Evolutionary conservation across 2,888 invertebrate genomes (phyloP).

Genomic region (Cryptosula pallasiana): DNA sequence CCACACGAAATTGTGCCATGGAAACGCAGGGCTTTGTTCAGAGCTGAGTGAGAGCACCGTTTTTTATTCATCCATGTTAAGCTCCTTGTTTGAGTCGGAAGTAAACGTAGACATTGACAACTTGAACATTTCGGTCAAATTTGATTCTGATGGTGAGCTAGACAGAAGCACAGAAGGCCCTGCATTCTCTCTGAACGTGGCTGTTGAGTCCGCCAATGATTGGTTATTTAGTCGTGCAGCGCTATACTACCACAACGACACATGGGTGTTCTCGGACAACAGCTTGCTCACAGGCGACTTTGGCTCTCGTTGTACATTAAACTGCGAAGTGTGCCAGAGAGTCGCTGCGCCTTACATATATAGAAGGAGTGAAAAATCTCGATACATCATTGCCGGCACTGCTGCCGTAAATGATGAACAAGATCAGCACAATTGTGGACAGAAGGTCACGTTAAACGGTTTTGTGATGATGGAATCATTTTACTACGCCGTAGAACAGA

Average conservation of each 20-base stretch:
- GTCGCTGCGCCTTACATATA: not conserved
- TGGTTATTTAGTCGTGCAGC: not conserved
- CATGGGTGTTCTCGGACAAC: not conserved
- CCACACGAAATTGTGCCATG: not conserved
- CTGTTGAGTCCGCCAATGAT: not conserved
- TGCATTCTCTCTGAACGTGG: not conserved
- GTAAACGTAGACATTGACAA: not conserved
- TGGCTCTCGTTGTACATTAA: not conserved
- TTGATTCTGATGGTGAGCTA: not conserved
- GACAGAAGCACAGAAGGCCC: not conserved
- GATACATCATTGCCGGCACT: not conserved
- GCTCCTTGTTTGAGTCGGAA: not conserved
- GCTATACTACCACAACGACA: not conserved
- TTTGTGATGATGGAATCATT: slow-evolving; percentile 27
- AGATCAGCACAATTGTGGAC: not conserved
- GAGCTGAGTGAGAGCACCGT: not conserved
- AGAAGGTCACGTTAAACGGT: not conserved
- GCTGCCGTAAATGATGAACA: not conserved
- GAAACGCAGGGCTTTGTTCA: not conserved
- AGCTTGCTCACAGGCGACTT: not conserved
- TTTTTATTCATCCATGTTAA: not conserved
- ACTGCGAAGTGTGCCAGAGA: not conserved
- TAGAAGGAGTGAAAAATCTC: not conserved
- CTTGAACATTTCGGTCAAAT: not conserved
- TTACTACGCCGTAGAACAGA: slow-evolving; percentile 28